These are phyloP conservation scores for Amphipoea lucens DNA, from an alignment of 2,888 invertebrate genomes.

Conservation along the genomic window DNA sequence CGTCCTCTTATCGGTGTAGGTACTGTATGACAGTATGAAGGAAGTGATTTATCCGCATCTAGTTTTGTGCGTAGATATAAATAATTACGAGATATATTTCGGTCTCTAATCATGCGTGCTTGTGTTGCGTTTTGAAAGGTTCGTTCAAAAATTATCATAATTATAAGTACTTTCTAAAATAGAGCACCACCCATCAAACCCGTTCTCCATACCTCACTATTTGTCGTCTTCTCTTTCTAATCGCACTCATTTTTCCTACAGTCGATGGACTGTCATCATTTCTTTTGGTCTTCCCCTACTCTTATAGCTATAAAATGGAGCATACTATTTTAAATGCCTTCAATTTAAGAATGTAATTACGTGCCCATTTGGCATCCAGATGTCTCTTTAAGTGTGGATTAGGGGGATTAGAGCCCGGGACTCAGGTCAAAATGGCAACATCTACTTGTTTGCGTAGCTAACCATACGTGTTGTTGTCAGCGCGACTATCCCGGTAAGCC, in stretches of 20 bases:
- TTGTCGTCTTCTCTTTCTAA: too few species aligned
- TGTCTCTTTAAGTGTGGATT: not conserved
- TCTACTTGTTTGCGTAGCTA: not conserved
- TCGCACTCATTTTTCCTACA: not conserved
- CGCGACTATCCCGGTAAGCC: too few species aligned
- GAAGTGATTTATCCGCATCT: conserved; percentile 48
- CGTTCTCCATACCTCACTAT: too few species aligned
- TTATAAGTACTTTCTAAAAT: not conserved
- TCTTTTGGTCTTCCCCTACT: not conserved
- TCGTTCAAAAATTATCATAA: not conserved
- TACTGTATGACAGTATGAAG: conserved; percentile 15
- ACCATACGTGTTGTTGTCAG: not conserved
- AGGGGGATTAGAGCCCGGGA: not conserved
- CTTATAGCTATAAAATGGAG: not conserved
- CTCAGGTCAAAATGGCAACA: not conserved
- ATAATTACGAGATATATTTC: not conserved
- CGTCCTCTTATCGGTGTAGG: conserved; percentile 52
- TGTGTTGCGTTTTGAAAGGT: not conserved
- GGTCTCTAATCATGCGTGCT: not conserved
- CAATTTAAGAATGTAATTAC: not conserved
- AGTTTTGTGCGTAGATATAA: conserved; percentile 22
- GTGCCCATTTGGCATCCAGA: not conserved
- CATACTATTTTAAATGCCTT: not conserved
- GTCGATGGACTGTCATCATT: too few species aligned
- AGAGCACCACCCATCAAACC: not conserved